Evolutionary conservation across 1,140 invertebrate species (phyloP).

Genomic region (Spodoptera frugiperda): DNA sequence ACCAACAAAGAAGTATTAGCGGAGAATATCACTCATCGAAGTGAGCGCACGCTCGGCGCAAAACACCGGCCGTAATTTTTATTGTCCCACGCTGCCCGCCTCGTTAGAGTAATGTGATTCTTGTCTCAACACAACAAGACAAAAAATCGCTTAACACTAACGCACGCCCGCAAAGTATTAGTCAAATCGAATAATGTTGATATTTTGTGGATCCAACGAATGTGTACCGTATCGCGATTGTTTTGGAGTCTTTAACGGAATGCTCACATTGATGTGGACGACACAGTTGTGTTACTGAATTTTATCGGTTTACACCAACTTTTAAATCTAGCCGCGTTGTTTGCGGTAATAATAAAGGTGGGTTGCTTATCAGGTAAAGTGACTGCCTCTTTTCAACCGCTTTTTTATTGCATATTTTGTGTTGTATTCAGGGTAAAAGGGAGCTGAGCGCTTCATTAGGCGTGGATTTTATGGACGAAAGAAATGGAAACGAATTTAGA

Average conservation of each 20-base stretch:
- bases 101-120: conserved; percentile 71
- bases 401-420: conserved; percentile 72
- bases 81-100: conserved; percentile 68
- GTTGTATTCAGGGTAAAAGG: conserved; percentile 71
- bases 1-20: conserved; percentile 72
- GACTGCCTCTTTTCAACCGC: conserved; percentile 62
- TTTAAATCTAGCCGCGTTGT: conserved; percentile 61
- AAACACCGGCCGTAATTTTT: conserved; percentile 76
- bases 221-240: conserved; percentile 74
- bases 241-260: conserved; percentile 73
- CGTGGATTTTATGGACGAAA: conserved; percentile 62
- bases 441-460: conserved; percentile 60
- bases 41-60: conserved; percentile 72
- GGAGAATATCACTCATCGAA: conserved; percentile 76
- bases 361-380: conserved; percentile 47
- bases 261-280: conserved; percentile 65
- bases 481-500: conserved; percentile 56
- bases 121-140: conserved; percentile 66
- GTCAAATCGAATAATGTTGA: conserved; percentile 78
- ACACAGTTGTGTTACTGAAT: conserved; percentile 69
- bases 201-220: conserved; percentile 69
- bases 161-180: conserved; percentile 63
- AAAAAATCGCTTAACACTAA: conserved; percentile 64
- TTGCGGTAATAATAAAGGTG: conserved; percentile 53
- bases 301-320: conserved; percentile 53